Conservation (phyloP, 2,888 invertebrate species). For the Sicus ferrugineus region DNA sequence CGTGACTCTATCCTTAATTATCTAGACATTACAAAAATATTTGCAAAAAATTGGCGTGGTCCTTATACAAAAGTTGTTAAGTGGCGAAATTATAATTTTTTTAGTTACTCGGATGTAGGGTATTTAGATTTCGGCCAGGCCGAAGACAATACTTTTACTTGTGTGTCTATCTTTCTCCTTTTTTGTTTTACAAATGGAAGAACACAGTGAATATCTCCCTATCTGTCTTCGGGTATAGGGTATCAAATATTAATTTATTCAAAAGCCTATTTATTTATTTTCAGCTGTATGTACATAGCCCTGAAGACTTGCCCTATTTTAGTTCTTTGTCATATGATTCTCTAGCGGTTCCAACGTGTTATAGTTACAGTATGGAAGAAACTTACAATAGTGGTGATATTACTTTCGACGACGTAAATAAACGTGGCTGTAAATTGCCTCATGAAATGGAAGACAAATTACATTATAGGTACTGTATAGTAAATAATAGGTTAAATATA, state of each 20-base stretch:
- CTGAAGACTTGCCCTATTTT: slow-evolving; percentile 56
- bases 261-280: no score
- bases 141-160: not conserved
- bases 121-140: not conserved
- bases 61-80: no score
- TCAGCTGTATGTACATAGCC: slow-evolving; percentile 55
- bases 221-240: no score
- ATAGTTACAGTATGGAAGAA: slow-evolving; percentile 52
- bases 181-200: no score
- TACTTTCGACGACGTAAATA: slow-evolving; percentile 44
- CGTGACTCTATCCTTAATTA: no score
- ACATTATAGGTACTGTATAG: slow-evolving; percentile 41
- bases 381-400: slow-evolving; percentile 51
- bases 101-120: no score
- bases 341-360: slow-evolving; percentile 42
- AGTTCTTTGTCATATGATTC: slow-evolving; percentile 47
- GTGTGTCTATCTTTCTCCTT: no score
- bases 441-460: slow-evolving; percentile 43
- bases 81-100: no score
- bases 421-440: slow-evolving; percentile 55
- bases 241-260: no score
- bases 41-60: no score
- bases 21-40: no score
- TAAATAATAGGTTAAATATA: not conserved
- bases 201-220: not conserved